Base-by-base conservation (phyloP, 2,113 vertebrate species). In the Trematomus loennbergii region DNA sequence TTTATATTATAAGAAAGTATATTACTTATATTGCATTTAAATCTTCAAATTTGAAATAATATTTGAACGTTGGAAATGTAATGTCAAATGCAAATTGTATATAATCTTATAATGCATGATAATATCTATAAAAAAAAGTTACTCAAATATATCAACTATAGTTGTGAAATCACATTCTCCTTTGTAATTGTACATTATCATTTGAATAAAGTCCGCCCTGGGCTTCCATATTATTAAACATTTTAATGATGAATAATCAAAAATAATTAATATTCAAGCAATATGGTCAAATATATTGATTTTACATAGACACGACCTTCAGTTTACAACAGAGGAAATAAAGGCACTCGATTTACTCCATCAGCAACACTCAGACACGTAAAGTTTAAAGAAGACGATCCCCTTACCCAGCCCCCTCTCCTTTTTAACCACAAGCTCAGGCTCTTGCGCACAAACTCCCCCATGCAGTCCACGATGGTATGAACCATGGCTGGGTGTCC, bases 321-420 rank as follows among this genome's bases (percentile, higher is more conserved):
- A 45, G 54, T 67, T 66, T 3, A 20, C n/a, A 3, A 12, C n/a
- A 0, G 18, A 20, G 50, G 16, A 55, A 52, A 7, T 25, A 11
- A 9, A 63, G 60, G 36, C 49, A 62, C 65, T 4, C 6, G 8
- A 16, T 16, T 40, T 20, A 5, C 2, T 55, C 18, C 5, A 45
- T 64, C 17, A 61, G 8, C 12, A 48, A 55, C n/a, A 77, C 53
- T 17, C 15, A 17, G 62, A 74, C 17, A 53, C 33, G 65, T 59
- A 57, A 40, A 12, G 9, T 4, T 40, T 5, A 12, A 54, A 8
- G 36, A 25, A 55, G 0, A 60, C 17, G 3, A 12, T 40, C 4
- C 20, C 16, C 96, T 97, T 95, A 99, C 98, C 98, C 98, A 99
- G 87, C 98, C 98, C 0, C 98, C 98, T 79, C 96, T 95, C 82